phyloP scores from a whole-genome alignment of 2,113 vertebrate genomes.

The Brachypteracias leptosomus region DNA sequence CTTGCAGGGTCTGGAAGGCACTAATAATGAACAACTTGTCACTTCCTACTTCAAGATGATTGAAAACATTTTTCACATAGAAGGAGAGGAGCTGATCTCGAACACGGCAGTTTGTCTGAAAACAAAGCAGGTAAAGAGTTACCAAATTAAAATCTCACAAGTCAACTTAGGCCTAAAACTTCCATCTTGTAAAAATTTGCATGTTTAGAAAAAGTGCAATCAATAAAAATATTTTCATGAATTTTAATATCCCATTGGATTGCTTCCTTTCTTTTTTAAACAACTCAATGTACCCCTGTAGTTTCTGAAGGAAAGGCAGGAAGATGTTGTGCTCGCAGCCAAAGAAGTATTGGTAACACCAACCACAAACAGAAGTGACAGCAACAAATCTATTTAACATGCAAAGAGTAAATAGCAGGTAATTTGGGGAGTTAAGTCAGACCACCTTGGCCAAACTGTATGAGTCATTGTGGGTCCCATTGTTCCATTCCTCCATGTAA shows the following conservation, averaged over 20 bases:
- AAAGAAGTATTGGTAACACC: not conserved
- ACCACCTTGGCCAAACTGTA: not conserved
- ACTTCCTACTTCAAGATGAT: not conserved
- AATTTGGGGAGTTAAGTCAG: not conserved
- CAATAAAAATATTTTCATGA: not conserved
- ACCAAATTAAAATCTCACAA: not conserved
- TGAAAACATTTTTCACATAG: conserved; percentile 73
- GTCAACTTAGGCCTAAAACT: not conserved
- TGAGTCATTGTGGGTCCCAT: not conserved
- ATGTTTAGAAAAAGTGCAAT: not conserved
- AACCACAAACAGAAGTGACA: not conserved
- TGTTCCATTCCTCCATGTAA: not conserved
- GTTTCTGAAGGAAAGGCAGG: not conserved
- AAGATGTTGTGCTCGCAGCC: not conserved
- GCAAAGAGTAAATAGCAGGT: not conserved
- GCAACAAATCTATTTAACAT: not conserved
- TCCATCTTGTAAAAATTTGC: not conserved
- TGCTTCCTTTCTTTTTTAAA: not conserved
- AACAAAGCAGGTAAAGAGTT: not conserved
- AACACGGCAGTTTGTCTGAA: conserved; percentile 69
- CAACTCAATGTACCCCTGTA: not conserved
- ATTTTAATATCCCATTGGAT: not conserved
- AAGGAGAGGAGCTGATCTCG: conserved; percentile 75
- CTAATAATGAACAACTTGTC: conserved; percentile 38
- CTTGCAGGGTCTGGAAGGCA: conserved; percentile 64